Evolutionary conservation across 2,888 invertebrate species (phyloP).

Genomic region (Formica aserva): DNA sequence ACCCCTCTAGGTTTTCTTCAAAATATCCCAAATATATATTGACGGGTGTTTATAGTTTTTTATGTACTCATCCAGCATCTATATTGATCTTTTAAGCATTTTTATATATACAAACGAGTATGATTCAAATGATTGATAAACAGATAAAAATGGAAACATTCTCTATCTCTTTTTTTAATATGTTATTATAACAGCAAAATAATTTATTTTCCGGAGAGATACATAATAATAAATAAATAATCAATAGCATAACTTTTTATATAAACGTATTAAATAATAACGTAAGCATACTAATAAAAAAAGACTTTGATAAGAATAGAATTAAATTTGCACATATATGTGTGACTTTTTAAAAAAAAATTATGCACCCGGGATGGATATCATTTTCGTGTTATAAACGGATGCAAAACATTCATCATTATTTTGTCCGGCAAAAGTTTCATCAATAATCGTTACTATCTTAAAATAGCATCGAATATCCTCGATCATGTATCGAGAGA

Average conservation of each 20-base stretch:
- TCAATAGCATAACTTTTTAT: background rate
- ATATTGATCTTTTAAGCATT: background rate
- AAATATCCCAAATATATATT: background rate
- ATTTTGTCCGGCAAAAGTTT: background rate
- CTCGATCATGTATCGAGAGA: background rate
- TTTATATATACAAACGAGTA: conserved; percentile 5
- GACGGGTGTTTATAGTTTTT: background rate
- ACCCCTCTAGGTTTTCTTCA: background rate
- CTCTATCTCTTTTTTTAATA: background rate
- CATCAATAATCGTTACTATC: background rate
- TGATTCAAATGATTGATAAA: conserved; percentile 24
- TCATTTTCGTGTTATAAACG: background rate
- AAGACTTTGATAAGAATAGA: conserved; percentile 58
- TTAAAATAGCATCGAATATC: background rate
- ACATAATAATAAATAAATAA: conserved; percentile 26
- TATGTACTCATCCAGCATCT: background rate
- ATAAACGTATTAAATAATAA: conserved; percentile 59
- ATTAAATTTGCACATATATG: conserved; percentile 68
- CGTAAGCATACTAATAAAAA: conserved; percentile 61
- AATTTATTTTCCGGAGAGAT: conserved; percentile 47
- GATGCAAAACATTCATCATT: background rate
- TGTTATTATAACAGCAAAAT: background rate
- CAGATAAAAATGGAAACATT: background rate
- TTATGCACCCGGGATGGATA: background rate
- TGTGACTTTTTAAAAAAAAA: conserved; percentile 46